Base-by-base conservation (phyloP, 2,888 invertebrate genomes). In the Plagodis pulveraria region DNA sequence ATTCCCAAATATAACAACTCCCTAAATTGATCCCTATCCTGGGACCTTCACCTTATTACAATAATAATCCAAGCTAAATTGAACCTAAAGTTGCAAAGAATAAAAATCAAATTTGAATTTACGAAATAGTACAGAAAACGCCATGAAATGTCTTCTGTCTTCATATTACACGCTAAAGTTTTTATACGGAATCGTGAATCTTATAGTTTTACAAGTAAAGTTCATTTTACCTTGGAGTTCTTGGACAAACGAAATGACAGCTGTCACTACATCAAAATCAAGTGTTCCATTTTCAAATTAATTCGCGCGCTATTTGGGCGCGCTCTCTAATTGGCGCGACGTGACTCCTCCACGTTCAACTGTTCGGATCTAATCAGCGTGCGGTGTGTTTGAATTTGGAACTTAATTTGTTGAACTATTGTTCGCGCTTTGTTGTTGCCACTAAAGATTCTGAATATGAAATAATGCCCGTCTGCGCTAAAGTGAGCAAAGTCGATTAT, bases 261-360 rank as follows among this genome's bases (percentile, higher is more conserved):
- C 78, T 81, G 81, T 85, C 89, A 89, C 89, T 91, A 89, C 86
- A 89, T 92, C 91, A 92, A 89, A 88, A 87, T 91, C 86, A 89
- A 91, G 91, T 86, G 89, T 87, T 89, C 89, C 83, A 86, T 90
- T 91, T 91, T 90, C 86, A 84, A 91, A 90, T 91, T 89, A 90
- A 90, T 89, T 88, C 84, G 63, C 65, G 58, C 52, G 62, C 58
- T 59, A 60, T 62, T 65, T 61, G 50, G 48, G 46, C 44, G 50
- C 80, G 86, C 87, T 87, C 89, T 88, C 89, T 92, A 91, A 92
- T 92, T 92, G 91, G 90, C 80, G 90, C 80, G 81, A 89, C 91
- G 91, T 90, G 89, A 89, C 88, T 87, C 80, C 78, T 70, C 77
- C 81, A 71, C 22, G 22, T 22, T 22, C 22, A 22, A 22, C 22